Evolutionary conservation across 2,797 vertebrate genomes (phyloP).

Genomic region (Galagoides demidoff): DNA sequence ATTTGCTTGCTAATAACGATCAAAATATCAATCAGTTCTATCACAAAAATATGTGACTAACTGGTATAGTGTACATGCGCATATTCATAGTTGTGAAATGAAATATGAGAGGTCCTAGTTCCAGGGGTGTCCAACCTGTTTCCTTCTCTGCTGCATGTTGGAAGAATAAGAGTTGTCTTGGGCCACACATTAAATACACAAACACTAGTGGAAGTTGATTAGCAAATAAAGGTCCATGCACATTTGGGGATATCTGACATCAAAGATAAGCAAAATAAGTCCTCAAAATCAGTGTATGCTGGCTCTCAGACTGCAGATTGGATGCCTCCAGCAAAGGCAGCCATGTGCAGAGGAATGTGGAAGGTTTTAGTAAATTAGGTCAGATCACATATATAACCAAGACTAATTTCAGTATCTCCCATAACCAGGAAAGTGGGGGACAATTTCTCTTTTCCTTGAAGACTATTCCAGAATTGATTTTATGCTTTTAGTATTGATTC

Average conservation of each 20-base stretch:
- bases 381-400: not conserved
- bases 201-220: too few relatives aligned
- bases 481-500: constrained; percentile 49
- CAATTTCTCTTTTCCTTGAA: constrained; percentile 41
- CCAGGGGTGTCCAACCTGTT: too few relatives aligned
- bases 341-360: not conserved
- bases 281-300: too few relatives aligned
- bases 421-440: not conserved
- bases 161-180: too few relatives aligned
- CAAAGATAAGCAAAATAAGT: too few relatives aligned
- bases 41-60: constrained; percentile 36
- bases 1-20: constrained; percentile 71
- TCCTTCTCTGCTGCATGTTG: too few relatives aligned
- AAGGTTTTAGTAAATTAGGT: constrained; percentile 52
- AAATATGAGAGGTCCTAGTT: not conserved
- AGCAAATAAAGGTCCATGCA: too few relatives aligned
- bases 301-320: too few relatives aligned
- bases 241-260: too few relatives aligned
- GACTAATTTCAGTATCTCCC: constrained; percentile 35
- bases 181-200: too few relatives aligned
- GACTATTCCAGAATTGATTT: constrained; percentile 54
- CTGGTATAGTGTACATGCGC: not conserved
- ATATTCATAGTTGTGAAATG: not conserved
- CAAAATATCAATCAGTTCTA: not conserved
- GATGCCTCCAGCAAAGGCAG: not conserved